phyloP scores from a whole-genome alignment of 2,113 vertebrate genomes.

The Apodemus sylvaticus region DNA sequence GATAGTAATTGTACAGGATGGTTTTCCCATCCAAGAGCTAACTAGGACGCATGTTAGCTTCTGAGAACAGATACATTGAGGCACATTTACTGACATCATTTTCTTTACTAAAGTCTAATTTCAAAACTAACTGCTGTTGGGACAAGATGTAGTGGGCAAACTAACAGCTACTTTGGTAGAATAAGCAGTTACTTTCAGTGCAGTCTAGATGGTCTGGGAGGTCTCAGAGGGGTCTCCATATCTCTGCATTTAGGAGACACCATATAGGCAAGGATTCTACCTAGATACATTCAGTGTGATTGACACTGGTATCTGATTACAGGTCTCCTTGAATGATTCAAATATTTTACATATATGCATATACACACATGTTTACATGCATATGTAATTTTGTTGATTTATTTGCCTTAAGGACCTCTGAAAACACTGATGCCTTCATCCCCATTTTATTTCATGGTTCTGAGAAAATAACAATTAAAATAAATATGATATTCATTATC shows the following conservation, averaged over 20 bases:
- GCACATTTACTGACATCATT: background rate
- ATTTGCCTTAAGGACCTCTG: slow-evolving; percentile 52
- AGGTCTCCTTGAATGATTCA: background rate
- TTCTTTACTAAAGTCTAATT: background rate
- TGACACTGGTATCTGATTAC: background rate
- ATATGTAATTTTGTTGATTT: slow-evolving; percentile 57
- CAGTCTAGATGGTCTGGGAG: background rate
- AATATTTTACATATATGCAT: background rate
- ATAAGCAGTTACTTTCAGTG: background rate
- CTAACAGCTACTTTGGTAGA: background rate
- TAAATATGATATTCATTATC: slow-evolving; percentile 58
- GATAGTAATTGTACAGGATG: background rate
- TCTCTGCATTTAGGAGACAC: background rate
- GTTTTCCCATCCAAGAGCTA: background rate
- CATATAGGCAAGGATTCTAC: fast-evolving
- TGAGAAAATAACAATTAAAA: slow-evolving; percentile 72
- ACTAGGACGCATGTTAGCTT: background rate
- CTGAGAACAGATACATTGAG: background rate
- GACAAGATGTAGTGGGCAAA: background rate
- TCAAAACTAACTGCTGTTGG: background rate
- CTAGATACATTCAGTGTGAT: background rate
- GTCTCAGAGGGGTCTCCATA: fast-evolving
- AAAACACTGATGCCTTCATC: slow-evolving; percentile 48
- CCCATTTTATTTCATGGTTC: slow-evolving; percentile 19
- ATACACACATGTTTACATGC: too few relatives aligned